Conservation (phyloP, 2,888 invertebrate genomes). For the Chelonus formosanus region DNA sequence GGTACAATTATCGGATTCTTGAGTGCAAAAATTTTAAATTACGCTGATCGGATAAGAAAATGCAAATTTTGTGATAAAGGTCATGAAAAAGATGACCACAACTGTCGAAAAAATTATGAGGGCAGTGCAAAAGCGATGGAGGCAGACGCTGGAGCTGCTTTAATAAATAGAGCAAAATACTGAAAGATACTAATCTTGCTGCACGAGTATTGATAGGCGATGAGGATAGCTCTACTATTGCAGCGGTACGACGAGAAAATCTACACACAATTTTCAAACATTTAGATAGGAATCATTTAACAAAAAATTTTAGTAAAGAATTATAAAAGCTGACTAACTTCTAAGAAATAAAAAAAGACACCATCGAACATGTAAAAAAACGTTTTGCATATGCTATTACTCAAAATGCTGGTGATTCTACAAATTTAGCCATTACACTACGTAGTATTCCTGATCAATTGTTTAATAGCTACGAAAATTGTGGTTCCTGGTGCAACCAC, state of each 20-base stretch:
- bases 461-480: conserved; percentile 40
- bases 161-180: conserved; percentile 40
- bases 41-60: conserved; percentile 37
- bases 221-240: conserved; percentile 44
- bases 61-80: conserved; percentile 40
- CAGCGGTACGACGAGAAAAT: conserved; percentile 35
- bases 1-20: conserved; percentile 38
- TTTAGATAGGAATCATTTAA: conserved; percentile 40
- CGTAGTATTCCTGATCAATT: conserved; percentile 38
- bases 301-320: conserved; percentile 38
- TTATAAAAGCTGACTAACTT: conserved; percentile 35
- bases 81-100: conserved; percentile 35
- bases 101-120: conserved; percentile 42
- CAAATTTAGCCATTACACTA: conserved; percentile 33
- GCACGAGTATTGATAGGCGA: conserved; percentile 43
- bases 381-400: conserved; percentile 41
- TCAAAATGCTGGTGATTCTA: conserved; percentile 36
- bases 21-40: conserved; percentile 42
- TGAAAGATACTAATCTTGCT: conserved; percentile 37
- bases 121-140: conserved; percentile 50
- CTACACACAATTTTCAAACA: conserved; percentile 31
- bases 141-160: conserved; percentile 38
- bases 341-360: conserved; percentile 30
- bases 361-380: conserved; percentile 40
- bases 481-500: conserved; percentile 39